Conservation (phyloP, 2,888 invertebrate genomes). For the Chouioia cunea region DNA sequence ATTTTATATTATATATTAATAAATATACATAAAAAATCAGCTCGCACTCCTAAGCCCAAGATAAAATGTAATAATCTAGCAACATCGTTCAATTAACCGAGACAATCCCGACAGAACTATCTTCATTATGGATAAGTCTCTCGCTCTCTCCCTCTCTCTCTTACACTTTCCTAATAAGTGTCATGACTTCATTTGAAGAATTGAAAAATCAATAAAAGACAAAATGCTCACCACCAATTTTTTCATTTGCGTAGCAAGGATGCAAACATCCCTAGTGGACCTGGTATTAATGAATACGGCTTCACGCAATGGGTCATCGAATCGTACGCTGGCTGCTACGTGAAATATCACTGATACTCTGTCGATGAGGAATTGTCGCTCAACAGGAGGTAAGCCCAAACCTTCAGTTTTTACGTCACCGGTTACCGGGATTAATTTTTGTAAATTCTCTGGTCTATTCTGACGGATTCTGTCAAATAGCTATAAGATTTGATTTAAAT, state of each 20-base stretch:
- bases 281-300: constrained; percentile 77
- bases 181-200: too few relatives aligned
- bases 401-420: constrained; percentile 75
- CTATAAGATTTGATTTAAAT: constrained; percentile 63
- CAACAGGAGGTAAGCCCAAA: constrained; percentile 70
- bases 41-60: too few relatives aligned
- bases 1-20: too few relatives aligned
- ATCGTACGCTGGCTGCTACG: constrained; percentile 77
- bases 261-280: constrained; percentile 76
- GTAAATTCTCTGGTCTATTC: constrained; percentile 71
- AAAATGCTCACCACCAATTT: constrained; percentile 69
- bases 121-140: too few relatives aligned
- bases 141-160: too few relatives aligned
- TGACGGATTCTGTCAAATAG: constrained; percentile 74
- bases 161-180: too few relatives aligned
- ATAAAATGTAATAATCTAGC: too few relatives aligned
- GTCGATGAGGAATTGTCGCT: constrained; percentile 67
- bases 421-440: constrained; percentile 76
- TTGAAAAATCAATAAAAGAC: too few relatives aligned
- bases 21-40: too few relatives aligned
- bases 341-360: constrained; percentile 75
- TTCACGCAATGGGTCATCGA: constrained; percentile 81
- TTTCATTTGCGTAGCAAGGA: constrained; percentile 73
- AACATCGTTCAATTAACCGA: too few relatives aligned
- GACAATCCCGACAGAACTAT: too few relatives aligned